phyloP scores from a whole-genome alignment of 2,797 vertebrate genomes.

The Acrocephalus scirpaceus region DNA sequence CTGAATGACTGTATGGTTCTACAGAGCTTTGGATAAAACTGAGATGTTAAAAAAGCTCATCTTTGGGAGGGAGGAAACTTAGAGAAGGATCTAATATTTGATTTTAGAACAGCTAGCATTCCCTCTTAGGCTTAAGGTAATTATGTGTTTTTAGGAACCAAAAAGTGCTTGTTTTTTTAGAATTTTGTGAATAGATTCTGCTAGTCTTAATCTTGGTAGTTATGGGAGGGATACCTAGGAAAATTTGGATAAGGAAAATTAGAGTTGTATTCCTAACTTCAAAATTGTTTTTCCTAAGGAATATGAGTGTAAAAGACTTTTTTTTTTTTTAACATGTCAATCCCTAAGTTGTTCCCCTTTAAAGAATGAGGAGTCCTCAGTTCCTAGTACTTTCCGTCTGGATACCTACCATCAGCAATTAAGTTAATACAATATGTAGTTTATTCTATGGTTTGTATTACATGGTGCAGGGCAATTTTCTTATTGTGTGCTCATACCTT shows the following conservation, averaged over 20 bases:
- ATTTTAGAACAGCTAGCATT: not conserved
- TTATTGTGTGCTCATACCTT: not conserved
- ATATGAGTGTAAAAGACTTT: fast-evolving
- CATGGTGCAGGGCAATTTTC: not conserved
- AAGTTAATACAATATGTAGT: not conserved
- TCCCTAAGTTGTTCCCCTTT: not conserved
- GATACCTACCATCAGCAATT: not conserved
- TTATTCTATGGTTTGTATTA: not conserved
- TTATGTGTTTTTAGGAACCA: not conserved
- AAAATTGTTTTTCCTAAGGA: not conserved
- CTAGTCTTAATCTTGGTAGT: not conserved
- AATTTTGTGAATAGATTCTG: not conserved
- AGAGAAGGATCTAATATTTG: not conserved
- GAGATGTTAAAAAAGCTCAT: not conserved
- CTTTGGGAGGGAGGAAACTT: not conserved
- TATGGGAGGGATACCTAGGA: not conserved
- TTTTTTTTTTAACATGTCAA: not conserved
- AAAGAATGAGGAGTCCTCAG: not conserved
- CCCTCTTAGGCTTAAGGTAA: not conserved
- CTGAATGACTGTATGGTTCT: not conserved
- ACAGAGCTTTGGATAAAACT: not conserved
- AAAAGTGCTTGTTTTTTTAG: not conserved
- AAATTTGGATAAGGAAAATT: not conserved
- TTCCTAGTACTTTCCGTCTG: not conserved
- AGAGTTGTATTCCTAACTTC: not conserved